Percentiles rank a stretch among this genome's conserved stretches.
Conservation (phyloP, 2,113 vertebrate species). For the Muntiacus reevesi region DNA sequence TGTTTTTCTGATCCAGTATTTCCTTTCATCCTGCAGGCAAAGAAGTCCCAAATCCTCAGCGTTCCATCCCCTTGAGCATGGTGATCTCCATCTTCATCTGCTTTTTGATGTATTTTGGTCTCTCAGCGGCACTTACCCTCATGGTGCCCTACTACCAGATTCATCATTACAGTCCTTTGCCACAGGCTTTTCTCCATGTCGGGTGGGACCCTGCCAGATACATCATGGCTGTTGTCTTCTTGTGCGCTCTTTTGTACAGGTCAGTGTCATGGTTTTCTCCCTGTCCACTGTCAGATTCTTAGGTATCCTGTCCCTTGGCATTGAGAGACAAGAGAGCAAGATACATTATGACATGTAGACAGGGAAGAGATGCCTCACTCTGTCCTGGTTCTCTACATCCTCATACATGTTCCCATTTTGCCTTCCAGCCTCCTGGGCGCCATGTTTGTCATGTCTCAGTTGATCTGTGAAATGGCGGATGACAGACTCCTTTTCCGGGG, state of each 20-base stretch:
- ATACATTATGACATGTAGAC: no score
- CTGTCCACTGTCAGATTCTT: background rate
- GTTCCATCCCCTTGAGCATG: no score
- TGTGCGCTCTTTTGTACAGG: conserved; percentile 94
- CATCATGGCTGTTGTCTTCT: conserved; percentile 87
- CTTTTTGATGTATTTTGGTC: conserved; percentile 90
- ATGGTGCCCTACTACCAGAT: conserved; percentile 94
- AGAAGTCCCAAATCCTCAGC: conserved; percentile 86
- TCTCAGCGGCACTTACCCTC: conserved; percentile 90
- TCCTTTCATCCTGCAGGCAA: conserved; percentile 81
- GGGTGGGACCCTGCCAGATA: conserved; percentile 90
- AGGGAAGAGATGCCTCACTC: background rate
- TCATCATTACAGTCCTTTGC: conserved; percentile 86
- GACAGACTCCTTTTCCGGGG: conserved; percentile 91
- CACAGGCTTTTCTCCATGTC: conserved; percentile 86
- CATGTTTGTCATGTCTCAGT: conserved; percentile 93
- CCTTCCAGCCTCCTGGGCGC: conserved; percentile 88
- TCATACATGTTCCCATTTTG: background rate
- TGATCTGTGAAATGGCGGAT: conserved; percentile 93
- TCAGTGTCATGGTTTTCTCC: conserved; percentile 31
- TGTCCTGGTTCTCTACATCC: background rate
- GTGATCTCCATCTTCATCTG: conserved; percentile 83
- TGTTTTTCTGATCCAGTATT: background rate
- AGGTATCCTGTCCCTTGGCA: background rate
- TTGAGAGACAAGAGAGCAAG: no score